Evolutionary conservation across 2,797 vertebrate species (phyloP), one percentile per base, ranked within the genome.

Genomic region (Sebastes ruberrimus): DNA sequence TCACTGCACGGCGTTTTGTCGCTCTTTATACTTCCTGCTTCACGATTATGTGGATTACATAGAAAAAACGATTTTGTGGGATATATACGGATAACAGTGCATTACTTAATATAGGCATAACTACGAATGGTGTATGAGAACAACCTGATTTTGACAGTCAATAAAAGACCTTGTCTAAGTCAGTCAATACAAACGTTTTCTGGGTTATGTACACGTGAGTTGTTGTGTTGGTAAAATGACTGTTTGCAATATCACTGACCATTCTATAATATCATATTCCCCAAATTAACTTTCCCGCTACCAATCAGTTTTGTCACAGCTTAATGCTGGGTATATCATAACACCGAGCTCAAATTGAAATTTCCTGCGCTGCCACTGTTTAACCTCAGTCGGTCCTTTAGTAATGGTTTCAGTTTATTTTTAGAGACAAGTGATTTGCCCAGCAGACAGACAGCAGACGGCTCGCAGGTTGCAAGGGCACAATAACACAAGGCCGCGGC

Each of bases 351-450:
- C 11, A 60, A 65, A 74, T 53, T 75, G 33, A 83, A 87, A 86
- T 70, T 1, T 56, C 28, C 56, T 23, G 55, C 56, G 49, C 60
- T 53, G 42, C 59, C 63, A 59, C 35, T 72, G 78, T 71, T 71
- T 68, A 79, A 81, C 79, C 68, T 84, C 77, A 4, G 59, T 9
- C 67, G 13, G 67, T 70, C 63, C 57, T 81, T 66, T 28, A 59
- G 63, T 33, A 18, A 75, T 10, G 33, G 33, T 64, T 86, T 80
- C 35, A 52, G 74, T 72, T 86, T 86, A 82, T 83, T 85, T 88
- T 75, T 65, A 67, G 81, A 84, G 81, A 81, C 74, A 69, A 78
- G 86, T 53, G 77, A 80, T 89, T 91, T 74, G 82, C 42, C 71
- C 62, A 10, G 66, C 59, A 81, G 82, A 81, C 84, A 76, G 76